Evolutionary conservation across 2,113 vertebrate species (phyloP).

Genomic region (Poeciliopsis turrubarensis): DNA sequence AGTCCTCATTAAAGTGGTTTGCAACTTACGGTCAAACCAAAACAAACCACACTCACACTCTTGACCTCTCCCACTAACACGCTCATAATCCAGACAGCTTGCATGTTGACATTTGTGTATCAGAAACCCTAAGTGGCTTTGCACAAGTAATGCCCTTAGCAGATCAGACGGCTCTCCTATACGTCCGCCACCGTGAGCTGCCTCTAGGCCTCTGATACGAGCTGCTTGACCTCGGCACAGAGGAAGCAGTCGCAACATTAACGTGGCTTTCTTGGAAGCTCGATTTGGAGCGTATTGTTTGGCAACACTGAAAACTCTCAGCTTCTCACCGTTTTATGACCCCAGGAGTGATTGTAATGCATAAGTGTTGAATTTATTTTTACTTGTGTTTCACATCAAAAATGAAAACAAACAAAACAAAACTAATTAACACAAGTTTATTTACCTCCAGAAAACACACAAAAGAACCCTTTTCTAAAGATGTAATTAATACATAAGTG

Average conservation of each 20-base stretch:
- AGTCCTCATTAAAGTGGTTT: background rate
- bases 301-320: background rate
- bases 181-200: slow-evolving; percentile 20
- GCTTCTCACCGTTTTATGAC: accelerated
- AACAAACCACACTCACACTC: slow-evolving; percentile 18
- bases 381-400: background rate
- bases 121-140: slow-evolving; percentile 58
- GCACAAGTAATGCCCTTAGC: slow-evolving; percentile 52
- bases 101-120: slow-evolving; percentile 34
- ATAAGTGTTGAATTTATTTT: background rate
- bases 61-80: slow-evolving; percentile 19
- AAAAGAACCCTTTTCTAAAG: background rate
- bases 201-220: slow-evolving; percentile 33
- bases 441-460: background rate
- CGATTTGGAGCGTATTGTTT: background rate
- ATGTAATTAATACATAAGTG: background rate
- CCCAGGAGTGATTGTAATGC: background rate
- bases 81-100: slow-evolving; percentile 55
- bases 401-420: background rate
- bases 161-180: slow-evolving; percentile 49
- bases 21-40: slow-evolving; percentile 24
- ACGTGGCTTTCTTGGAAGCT: background rate
- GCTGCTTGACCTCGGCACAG: slow-evolving; percentile 9
- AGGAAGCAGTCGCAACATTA: background rate
- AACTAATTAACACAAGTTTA: background rate